Percentiles rank a stretch among this genome's conserved stretches.
Conservation (phyloP, 2,797 vertebrate genomes). For the Champsocephalus esox region DNA sequence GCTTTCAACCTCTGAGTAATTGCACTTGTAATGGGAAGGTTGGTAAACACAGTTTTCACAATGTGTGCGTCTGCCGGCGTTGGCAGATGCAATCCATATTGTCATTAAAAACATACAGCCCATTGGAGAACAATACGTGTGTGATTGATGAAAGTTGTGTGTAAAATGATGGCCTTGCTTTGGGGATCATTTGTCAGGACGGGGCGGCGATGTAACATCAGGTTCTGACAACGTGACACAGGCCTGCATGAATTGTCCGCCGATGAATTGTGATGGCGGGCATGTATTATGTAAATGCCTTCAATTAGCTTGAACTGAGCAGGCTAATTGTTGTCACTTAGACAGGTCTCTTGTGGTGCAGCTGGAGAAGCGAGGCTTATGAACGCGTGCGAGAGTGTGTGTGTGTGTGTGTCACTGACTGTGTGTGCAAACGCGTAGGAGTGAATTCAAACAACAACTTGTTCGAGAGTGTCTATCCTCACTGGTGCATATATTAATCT, state of each 20-base stretch:
- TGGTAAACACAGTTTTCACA: conserved; percentile 69
- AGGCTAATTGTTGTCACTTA: conserved; percentile 82
- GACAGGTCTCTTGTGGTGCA: conserved; percentile 71
- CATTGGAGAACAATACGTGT: conserved; percentile 26
- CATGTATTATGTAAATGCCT: conserved; percentile 80
- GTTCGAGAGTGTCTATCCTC: conserved; percentile 34
- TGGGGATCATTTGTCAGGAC: conserved; percentile 56
- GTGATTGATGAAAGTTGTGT: conserved; percentile 55
- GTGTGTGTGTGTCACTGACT: background rate
- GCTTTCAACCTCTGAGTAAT: conserved; percentile 78
- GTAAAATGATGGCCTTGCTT: conserved; percentile 46
- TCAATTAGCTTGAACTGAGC: conserved; percentile 81
- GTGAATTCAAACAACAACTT: conserved; percentile 35
- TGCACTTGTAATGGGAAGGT: conserved; percentile 73
- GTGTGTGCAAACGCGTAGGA: conserved; percentile 2
- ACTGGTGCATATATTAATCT: conserved; percentile 45
- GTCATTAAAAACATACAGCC: conserved; percentile 46
- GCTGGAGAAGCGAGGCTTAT: conserved; percentile 54
- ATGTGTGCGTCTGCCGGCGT: conserved; percentile 64
- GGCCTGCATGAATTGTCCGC: conserved; percentile 67
- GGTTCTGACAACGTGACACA: conserved; percentile 59
- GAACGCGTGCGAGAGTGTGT: background rate
- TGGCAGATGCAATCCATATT: conserved; percentile 64
- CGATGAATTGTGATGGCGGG: conserved; percentile 67
- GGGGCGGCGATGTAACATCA: conserved; percentile 38